Evolutionary conservation across 2,888 invertebrate species (phyloP), one percentile per base, ranked within the genome.

Genomic region (Entomobrya proxima): DNA sequence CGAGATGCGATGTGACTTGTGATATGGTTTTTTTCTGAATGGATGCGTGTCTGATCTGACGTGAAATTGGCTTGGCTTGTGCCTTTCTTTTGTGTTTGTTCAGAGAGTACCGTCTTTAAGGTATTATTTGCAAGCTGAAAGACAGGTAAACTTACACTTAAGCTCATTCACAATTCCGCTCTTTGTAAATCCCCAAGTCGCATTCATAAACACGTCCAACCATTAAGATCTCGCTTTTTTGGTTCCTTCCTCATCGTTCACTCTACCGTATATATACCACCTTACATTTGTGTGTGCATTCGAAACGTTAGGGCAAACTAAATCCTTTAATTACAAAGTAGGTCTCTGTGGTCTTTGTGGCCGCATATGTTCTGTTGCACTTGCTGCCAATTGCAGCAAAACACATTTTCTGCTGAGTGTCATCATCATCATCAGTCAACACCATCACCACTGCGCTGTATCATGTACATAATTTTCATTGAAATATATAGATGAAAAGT

Each of bases 311-410:
- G n/a, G 52, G 61, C 79, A 40, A 35, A 67, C 35, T 61, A 74
- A 78, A 40, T 37, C 81, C 81, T 81, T 81, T 81, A 81, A 81
- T 85, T 85, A 85, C 85, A 78, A 85, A 85, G 85, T 85, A 85
- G 85, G 85, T 85, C 84, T 84, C 78, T 78, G 77, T 61, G 81
- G 81, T 81, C 74, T 81, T 74, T 81, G 81, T 81, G 81, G 74
- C 74, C 47, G 69, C 27, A 67, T n/a, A n/a, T 64, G 85, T 78
- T 69, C 72, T 58, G 55, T 52, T 85, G 85, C 74, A 81, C n/a
- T 69, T 77, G 72, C 52, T 69, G 44, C 44, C 69, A 47, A 69
- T 24, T 69, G 69, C 69, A 69, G 27, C 69, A 50, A 67, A 37
- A 47, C 6, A 35, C 15, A 74, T 35, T 64, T 35, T 30, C 44